Evolutionary conservation across 2,888 invertebrate genomes (phyloP).

Genomic region (Ditula angustiorana): DNA sequence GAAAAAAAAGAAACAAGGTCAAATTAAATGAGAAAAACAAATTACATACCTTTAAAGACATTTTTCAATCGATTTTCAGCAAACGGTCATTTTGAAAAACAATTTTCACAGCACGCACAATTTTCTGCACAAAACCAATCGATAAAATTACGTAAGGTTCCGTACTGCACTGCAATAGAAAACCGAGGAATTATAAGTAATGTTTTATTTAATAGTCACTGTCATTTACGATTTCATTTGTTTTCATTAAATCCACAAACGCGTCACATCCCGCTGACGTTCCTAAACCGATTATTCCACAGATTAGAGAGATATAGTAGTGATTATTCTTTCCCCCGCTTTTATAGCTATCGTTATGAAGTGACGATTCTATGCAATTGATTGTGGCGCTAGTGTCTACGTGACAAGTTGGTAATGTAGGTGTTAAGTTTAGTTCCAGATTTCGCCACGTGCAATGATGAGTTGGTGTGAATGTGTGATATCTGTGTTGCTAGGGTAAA

Average conservation of each 20-base stretch:
- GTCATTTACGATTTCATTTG: constrained; percentile 32
- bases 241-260: neutral
- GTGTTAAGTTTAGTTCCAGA: constrained; percentile 26
- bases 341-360: constrained; percentile 7
- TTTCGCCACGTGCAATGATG: constrained; percentile 24
- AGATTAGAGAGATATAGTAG: too few species aligned
- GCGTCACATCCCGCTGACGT: constrained; percentile 25
- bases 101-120: constrained; percentile 50
- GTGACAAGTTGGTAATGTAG: neutral
- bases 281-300: constrained; percentile 26
- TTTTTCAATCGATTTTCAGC: constrained; percentile 63
- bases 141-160: constrained; percentile 23
- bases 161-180: constrained; percentile 44
- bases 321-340: constrained; percentile 20
- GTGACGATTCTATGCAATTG: constrained; percentile 11
- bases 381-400: constrained; percentile 28
- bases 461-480: constrained; percentile 32
- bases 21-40: constrained; percentile 29
- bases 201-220: constrained; percentile 18
- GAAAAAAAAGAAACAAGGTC: constrained; percentile 33
- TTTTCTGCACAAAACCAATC: constrained; percentile 39
- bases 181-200: neutral
- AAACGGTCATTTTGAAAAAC: constrained; percentile 64
- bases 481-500: constrained; percentile 15
- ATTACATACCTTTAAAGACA: constrained; percentile 70